These are phyloP conservation scores for Hypanus sabinus DNA, from an alignment of 2,113 vertebrate genomes.

Conservation along the genomic window DNA sequence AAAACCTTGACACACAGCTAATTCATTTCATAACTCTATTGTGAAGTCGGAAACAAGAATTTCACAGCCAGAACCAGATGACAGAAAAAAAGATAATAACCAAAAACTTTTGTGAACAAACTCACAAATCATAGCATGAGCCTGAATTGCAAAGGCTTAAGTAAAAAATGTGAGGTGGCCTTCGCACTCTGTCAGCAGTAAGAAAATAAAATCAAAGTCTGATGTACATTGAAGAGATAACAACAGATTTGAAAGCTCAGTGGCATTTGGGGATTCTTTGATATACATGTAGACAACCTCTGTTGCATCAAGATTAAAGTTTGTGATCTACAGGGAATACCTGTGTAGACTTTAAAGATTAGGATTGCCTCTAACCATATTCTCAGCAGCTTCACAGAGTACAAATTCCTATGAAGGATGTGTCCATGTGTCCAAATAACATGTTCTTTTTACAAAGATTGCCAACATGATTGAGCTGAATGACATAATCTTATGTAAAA, in stretches of 20 bases:
- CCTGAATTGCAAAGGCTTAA: neutral
- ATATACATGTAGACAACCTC: conserved; percentile 5
- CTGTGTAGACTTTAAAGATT: conserved; percentile 1
- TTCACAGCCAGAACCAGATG: neutral
- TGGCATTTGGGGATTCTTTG: conserved; percentile 27
- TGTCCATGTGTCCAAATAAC: neutral
- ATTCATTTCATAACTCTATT: neutral
- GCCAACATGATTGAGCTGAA: neutral
- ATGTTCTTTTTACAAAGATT: neutral
- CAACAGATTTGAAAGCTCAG: neutral
- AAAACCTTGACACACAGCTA: neutral
- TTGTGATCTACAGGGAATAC: neutral
- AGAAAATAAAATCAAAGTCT: conserved; percentile 24
- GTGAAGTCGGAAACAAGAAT: conserved; percentile 14
- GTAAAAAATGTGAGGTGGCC: neutral
- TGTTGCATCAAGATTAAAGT: conserved; percentile 14
- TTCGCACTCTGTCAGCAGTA: neutral
- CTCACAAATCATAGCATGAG: neutral
- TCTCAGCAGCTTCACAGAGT: neutral
- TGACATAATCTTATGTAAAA: neutral
- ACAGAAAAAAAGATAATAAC: neutral
- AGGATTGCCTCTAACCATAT: neutral
- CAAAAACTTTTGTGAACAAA: neutral
- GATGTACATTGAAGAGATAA: conserved; percentile 9
- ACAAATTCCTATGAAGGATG: conserved; percentile 12